Evolutionary conservation across 2,888 invertebrate species (phyloP).

Genomic region (Coenonympha arcania): DNA sequence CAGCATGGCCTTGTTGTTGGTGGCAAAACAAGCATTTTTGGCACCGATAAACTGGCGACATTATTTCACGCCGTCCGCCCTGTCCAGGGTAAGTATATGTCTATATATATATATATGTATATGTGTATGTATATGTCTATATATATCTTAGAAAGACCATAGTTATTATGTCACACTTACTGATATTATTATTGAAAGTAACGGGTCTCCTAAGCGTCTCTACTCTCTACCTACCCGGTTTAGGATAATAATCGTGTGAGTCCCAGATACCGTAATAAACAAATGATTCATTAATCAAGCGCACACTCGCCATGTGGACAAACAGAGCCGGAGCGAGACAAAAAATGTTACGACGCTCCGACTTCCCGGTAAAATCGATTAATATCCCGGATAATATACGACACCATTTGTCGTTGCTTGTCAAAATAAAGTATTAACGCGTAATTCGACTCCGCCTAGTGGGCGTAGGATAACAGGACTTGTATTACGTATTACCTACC

Average conservation of each 20-base stretch:
- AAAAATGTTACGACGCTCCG: slow-evolving; percentile 23
- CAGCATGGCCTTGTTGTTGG: too few relatives aligned
- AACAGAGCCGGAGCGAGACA: slow-evolving; percentile 19
- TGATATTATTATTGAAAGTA: too few relatives aligned
- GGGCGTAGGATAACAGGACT: slow-evolving; percentile 37
- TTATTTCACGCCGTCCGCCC: too few relatives aligned
- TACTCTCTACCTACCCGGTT: too few relatives aligned
- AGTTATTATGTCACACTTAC: too few relatives aligned
- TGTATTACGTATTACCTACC: background rate
- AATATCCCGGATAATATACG: slow-evolving; percentile 42
- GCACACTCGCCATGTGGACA: slow-evolving; percentile 31
- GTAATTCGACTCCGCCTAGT: slow-evolving; percentile 61
- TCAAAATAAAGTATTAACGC: slow-evolving; percentile 66
- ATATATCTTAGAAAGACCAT: too few relatives aligned
- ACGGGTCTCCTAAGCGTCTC: background rate
- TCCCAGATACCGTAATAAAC: slow-evolving; percentile 23
- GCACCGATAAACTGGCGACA: too few relatives aligned
- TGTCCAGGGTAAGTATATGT: too few relatives aligned
- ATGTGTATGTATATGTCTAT: too few relatives aligned
- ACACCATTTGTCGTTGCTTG: slow-evolving; percentile 64
- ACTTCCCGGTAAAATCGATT: slow-evolving; percentile 36
- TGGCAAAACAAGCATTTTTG: too few relatives aligned
- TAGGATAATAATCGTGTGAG: slow-evolving; percentile 5
- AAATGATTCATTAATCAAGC: slow-evolving; percentile 33
- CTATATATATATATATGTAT: too few relatives aligned